These are phyloP conservation scores for Toxostoma redivivum DNA, from an alignment of 2,113 vertebrate genomes.

Conservation along the genomic window DNA sequence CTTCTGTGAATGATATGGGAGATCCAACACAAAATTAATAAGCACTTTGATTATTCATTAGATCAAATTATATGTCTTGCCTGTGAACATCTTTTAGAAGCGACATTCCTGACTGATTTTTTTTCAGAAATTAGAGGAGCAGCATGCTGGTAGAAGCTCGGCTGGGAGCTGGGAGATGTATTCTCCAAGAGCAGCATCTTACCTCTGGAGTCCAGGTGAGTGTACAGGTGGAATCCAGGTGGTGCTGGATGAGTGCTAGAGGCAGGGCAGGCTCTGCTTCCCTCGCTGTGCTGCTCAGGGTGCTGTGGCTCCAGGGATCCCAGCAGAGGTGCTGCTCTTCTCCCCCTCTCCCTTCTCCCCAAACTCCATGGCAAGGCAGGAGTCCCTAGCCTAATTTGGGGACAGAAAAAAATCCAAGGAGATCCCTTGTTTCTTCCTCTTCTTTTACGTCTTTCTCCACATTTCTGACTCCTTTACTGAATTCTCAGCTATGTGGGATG, in stretches of 20 bases:
- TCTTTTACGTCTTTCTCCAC: neutral
- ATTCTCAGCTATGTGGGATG: neutral
- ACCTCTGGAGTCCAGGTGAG: rapidly evolving
- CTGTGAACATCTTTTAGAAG: neutral
- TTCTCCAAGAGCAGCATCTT: neutral
- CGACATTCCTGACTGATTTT: neutral
- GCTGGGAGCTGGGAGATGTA: neutral
- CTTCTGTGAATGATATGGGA: neutral
- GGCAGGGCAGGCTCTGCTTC: neutral
- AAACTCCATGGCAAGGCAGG: neutral
- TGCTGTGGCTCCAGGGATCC: neutral
- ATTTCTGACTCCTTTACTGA: neutral
- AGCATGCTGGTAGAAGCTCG: neutral
- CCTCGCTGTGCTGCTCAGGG: rapidly evolving
- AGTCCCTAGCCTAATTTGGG: rapidly evolving
- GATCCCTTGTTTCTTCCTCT: neutral
- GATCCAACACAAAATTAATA: neutral
- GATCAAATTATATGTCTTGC: neutral
- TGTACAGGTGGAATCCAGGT: no score
- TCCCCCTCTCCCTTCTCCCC: rapidly evolving
- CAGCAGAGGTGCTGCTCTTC: neutral
- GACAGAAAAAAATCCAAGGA: neutral
- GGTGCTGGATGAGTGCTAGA: neutral
- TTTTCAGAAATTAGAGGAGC: neutral
- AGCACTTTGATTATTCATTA: neutral